phyloP scores from a whole-genome alignment of 1,140 invertebrate genomes.

The Eueides isabella region DNA sequence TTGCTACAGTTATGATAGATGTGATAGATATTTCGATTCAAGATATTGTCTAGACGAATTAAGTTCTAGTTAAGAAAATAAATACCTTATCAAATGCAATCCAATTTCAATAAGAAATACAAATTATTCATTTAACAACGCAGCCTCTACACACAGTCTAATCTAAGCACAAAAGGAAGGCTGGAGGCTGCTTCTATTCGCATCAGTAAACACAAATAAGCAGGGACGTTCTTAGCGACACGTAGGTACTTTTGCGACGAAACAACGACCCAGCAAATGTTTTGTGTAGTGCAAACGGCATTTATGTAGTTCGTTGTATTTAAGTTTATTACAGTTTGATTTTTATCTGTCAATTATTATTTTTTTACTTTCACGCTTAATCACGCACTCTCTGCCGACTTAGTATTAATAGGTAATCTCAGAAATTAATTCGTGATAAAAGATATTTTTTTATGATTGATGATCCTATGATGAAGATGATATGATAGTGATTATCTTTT shows the following conservation, averaged over 20 bases:
- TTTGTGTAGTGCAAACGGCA: not conserved
- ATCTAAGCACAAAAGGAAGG: constrained; percentile 38
- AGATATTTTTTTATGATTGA: no score
- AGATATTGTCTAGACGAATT: no score
- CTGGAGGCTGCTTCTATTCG: constrained; percentile 41
- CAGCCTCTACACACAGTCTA: constrained; percentile 15
- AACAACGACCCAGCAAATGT: not conserved
- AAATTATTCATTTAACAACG: not conserved
- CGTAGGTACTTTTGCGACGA: constrained; percentile 24
- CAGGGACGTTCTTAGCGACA: constrained; percentile 40
- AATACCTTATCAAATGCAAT: not conserved
- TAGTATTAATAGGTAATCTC: no score
- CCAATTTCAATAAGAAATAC: not conserved
- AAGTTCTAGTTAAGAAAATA: no score
- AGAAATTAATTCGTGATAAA: no score
- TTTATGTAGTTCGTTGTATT: not conserved
- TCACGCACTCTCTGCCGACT: no score
- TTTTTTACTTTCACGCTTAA: no score
- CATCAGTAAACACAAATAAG: constrained; percentile 49
- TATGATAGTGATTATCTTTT: no score
- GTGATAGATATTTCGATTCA: no score
- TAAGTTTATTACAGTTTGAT: not conserved
- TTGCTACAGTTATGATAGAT: no score
- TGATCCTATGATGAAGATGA: no score
- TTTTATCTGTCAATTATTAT: not conserved